These are phyloP conservation scores for Orthosia gothica DNA, from an alignment of 2,888 invertebrate genomes.

Conservation along the genomic window DNA sequence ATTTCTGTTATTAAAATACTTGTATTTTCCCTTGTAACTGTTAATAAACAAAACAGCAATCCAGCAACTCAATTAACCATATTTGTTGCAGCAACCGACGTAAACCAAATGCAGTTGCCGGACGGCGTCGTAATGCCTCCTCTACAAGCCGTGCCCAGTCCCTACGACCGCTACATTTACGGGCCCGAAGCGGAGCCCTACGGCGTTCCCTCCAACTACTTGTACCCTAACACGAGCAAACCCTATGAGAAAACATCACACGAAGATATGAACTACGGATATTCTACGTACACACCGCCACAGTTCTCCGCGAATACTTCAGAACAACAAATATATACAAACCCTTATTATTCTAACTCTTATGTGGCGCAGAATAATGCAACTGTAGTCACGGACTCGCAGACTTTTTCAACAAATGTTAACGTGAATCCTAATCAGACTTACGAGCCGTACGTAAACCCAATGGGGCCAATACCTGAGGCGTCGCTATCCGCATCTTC, in stretches of 20 bases:
- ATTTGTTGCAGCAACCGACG: slow-evolving; percentile 83
- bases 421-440: slow-evolving; percentile 48
- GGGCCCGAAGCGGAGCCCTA: slow-evolving; percentile 78
- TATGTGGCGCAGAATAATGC: slow-evolving; percentile 72
- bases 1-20: no score
- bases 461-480: slow-evolving; percentile 75
- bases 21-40: neutral
- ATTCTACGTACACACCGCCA: slow-evolving; percentile 83
- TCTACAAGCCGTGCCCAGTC: slow-evolving; percentile 74
- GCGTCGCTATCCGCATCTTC: slow-evolving; percentile 64
- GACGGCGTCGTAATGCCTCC: slow-evolving; percentile 84
- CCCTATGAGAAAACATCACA: slow-evolving; percentile 76
- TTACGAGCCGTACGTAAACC: slow-evolving; percentile 64
- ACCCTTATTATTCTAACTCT: slow-evolving; percentile 84
- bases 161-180: slow-evolving; percentile 82
- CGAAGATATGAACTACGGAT: slow-evolving; percentile 79
- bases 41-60: neutral
- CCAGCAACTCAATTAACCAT: slow-evolving; percentile 10
- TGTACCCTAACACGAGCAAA: slow-evolving; percentile 76
- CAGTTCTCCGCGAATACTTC: slow-evolving; percentile 79
- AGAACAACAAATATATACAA: slow-evolving; percentile 81
- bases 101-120: slow-evolving; percentile 82
- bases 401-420: slow-evolving; percentile 59
- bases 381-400: slow-evolving; percentile 82
- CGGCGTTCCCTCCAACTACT: slow-evolving; percentile 74